phyloP scores from a whole-genome alignment of 2,113 vertebrate species.

The Uropsilus gracilis region DNA sequence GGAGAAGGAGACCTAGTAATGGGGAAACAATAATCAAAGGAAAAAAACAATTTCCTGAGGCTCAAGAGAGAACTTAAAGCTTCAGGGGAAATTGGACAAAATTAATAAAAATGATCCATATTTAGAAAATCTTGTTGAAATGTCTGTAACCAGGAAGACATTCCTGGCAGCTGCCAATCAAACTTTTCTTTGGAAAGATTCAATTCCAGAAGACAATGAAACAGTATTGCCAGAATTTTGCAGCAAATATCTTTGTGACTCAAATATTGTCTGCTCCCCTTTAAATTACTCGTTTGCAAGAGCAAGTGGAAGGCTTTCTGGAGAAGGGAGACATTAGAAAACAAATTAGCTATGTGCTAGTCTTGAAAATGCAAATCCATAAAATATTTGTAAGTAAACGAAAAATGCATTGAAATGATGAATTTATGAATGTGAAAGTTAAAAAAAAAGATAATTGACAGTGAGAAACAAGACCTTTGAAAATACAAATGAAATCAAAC shows the following conservation, averaged over 20 bases:
- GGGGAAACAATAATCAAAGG: background rate
- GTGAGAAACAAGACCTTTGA: background rate
- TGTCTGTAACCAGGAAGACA: constrained; percentile 19
- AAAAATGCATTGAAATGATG: constrained; percentile 50
- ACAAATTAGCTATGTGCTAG: constrained; percentile 10
- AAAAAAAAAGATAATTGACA: background rate
- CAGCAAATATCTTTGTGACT: constrained; percentile 16
- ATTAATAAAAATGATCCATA: background rate
- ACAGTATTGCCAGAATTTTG: background rate
- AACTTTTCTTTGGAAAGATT: constrained; percentile 24
- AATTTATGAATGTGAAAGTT: background rate
- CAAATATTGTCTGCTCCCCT: background rate
- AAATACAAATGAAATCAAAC: background rate
- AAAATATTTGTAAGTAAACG: constrained; percentile 36
- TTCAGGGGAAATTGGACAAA: background rate
- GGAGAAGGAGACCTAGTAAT: background rate
- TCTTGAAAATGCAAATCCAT: constrained; percentile 58
- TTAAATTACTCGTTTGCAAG: constrained; percentile 37
- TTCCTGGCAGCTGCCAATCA: background rate
- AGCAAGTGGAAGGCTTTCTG: constrained; percentile 9
- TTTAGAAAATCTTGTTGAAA: constrained; percentile 33
- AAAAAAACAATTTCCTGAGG: background rate
- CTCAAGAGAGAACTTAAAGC: background rate
- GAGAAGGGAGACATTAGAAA: constrained; percentile 29
- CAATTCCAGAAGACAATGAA: constrained; percentile 40